phyloP scores from a whole-genome alignment of 2,797 vertebrate genomes.

The Hemibagrus guttatus region DNA sequence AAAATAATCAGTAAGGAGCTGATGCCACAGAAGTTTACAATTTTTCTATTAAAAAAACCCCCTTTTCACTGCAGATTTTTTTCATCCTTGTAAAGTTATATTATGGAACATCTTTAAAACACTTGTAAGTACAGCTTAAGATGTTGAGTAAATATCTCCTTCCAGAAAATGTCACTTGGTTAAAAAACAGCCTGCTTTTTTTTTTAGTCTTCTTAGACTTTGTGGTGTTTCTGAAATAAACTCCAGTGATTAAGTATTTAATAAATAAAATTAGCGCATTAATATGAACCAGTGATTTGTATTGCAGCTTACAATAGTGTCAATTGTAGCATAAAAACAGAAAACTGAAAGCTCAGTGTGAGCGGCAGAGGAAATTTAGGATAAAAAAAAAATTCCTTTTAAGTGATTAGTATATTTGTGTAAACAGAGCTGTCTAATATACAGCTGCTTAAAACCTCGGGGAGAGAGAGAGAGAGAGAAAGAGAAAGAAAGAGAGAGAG shows the following conservation, averaged over 20 bases:
- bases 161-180: background rate
- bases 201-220: background rate
- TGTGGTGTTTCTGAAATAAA: background rate
- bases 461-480: too few species aligned
- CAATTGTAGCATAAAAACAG: too few species aligned
- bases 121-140: background rate
- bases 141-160: background rate
- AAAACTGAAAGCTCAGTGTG: too few species aligned
- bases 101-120: background rate
- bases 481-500: too few species aligned
- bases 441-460: too few species aligned
- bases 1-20: background rate
- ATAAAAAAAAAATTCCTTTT: too few species aligned
- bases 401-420: too few species aligned
- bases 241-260: background rate
- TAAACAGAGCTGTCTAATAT: too few species aligned
- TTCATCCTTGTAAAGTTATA: background rate
- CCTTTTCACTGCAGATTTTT: background rate
- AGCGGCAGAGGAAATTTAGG: too few species aligned
- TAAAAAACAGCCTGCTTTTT: background rate
- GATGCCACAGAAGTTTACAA: background rate
- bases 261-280: background rate
- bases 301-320: background rate
- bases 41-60: background rate
- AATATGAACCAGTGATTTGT: background rate